phyloP scores from a whole-genome alignment of 2,888 invertebrate species.

The Polydrusus tereticollis region DNA sequence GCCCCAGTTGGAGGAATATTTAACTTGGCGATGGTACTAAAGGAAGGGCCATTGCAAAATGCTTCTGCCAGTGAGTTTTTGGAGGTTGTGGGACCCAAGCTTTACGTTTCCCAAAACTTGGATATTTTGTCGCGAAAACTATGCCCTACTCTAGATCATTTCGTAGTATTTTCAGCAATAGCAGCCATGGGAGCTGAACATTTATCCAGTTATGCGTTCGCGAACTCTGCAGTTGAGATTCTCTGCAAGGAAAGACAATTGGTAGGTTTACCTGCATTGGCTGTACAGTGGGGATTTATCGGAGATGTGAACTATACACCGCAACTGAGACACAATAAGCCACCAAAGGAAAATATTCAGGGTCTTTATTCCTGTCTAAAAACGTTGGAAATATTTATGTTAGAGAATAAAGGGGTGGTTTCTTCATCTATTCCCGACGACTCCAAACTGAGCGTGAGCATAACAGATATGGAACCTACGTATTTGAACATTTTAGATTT shows the following conservation, averaged over 20 bases:
- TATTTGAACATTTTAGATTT: not conserved
- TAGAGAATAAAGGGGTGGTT: slow-evolving; percentile 2
- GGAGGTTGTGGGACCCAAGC: not conserved
- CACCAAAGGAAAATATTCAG: slow-evolving; percentile 8
- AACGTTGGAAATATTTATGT: slow-evolving; percentile 17
- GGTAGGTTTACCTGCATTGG: slow-evolving; percentile 2
- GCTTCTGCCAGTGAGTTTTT: slow-evolving; percentile 78
- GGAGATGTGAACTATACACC: slow-evolving; percentile 5
- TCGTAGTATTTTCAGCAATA: slow-evolving; percentile 26
- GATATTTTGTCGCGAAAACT: not conserved
- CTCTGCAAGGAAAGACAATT: slow-evolving; percentile 7
- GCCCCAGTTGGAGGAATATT: slow-evolving; percentile 87
- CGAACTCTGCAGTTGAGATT: slow-evolving; percentile 7
- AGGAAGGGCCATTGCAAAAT: slow-evolving; percentile 82
- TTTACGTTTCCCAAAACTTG: slow-evolving; percentile 12
- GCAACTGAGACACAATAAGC: not conserved
- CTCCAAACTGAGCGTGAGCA: not conserved
- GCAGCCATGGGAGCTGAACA: slow-evolving; percentile 9
- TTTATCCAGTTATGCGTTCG: slow-evolving; percentile 12
- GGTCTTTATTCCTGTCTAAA: slow-evolving; percentile 9
- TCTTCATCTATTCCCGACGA: not conserved
- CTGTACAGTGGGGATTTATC: slow-evolving; percentile 21
- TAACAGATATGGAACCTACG: not conserved
- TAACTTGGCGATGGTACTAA: slow-evolving; percentile 86
- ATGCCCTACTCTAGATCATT: slow-evolving; percentile 14